Base-by-base conservation (phyloP, 2,113 vertebrate genomes). In the Cyprinus carpio region DNA sequence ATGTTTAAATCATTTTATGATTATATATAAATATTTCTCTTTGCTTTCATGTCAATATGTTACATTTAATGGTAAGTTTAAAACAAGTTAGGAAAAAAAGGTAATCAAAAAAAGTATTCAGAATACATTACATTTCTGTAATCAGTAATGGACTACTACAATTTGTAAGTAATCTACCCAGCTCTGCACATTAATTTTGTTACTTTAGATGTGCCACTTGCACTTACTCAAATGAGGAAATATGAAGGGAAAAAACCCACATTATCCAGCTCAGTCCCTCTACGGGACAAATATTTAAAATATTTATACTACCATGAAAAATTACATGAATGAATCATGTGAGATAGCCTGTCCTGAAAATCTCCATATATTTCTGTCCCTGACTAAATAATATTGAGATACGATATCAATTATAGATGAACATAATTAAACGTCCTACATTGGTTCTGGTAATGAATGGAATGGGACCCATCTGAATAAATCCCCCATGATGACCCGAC, bases 321-420 rank as follows among this genome's bases (percentile, higher is more conserved):
- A 92, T 89, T 80, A 86, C 77, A 46, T 76, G 79, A 83, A 75
- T 75, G 87, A 89, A 87, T 90, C 81, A 81, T 85, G 77, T 31
- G 67, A 65, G 85, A 82, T 88, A 84, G 29, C 31, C 2, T 20
- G 88, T 80, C 75, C 80, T 75, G 62, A 51, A 76, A 62, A 46
- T 76, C 58, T 84, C 76, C 76, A 84, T 84, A 85, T 86, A 84
- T 91, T 88, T 91, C 74, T 62, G 54, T 85, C 76, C 74, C 72
- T 82, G 72, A 89, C 88, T 78, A 89, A 91, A 91, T 88, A 91
- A 88, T 87, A 89, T 76, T 31, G 84, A 91, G 87, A 92, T 90
- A 89, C 75, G 80, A 90, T 89, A 89, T 91, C 88, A 92, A 92
- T 92, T 89, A 92, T 88, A 87, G 81, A 91, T 90, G 87, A 87